These are phyloP conservation scores for Vesta saturnalis DNA, from an alignment of 2,888 invertebrate species.

Conservation along the genomic window DNA sequence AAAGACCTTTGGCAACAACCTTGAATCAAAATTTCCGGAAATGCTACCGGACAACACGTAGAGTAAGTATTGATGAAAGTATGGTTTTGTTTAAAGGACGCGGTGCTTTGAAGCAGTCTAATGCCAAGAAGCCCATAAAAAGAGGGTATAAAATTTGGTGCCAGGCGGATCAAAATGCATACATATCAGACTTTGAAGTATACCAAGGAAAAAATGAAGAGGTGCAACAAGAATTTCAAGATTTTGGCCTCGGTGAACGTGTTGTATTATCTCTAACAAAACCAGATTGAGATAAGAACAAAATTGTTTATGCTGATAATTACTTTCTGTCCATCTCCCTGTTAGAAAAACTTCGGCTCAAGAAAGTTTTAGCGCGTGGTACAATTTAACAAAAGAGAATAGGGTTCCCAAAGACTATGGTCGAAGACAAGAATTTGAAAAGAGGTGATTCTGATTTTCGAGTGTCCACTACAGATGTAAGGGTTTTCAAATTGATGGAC, in stretches of 20 bases:
- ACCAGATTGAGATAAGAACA: constrained; percentile 18
- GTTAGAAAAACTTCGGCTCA: constrained; percentile 28
- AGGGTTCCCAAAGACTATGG: constrained; percentile 18
- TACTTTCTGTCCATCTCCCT: constrained; percentile 37
- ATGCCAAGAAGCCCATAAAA: neutral
- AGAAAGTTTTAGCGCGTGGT: constrained; percentile 33
- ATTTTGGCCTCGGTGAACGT: constrained; percentile 39
- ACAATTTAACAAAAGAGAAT: constrained; percentile 24
- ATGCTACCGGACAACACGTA: neutral
- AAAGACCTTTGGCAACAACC: neutral
- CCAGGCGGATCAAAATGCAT: constrained; percentile 26
- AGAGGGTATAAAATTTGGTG: neutral
- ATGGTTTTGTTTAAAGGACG: constrained; percentile 11
- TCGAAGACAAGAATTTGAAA: constrained; percentile 17
- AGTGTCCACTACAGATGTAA: constrained; percentile 19
- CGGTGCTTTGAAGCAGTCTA: constrained; percentile 13
- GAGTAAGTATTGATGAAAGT: constrained; percentile 15
- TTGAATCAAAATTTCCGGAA: constrained; percentile 9
- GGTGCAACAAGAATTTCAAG: constrained; percentile 29
- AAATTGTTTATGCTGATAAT: constrained; percentile 30
- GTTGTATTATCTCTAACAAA: constrained; percentile 31
- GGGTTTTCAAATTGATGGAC: neutral
- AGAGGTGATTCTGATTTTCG: constrained; percentile 25
- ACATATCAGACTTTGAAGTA: constrained; percentile 31
- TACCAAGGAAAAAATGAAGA: constrained; percentile 43